These are phyloP conservation scores for Cotesia glomerata DNA, from an alignment of 1,140 invertebrate species.

Conservation along the genomic window DNA sequence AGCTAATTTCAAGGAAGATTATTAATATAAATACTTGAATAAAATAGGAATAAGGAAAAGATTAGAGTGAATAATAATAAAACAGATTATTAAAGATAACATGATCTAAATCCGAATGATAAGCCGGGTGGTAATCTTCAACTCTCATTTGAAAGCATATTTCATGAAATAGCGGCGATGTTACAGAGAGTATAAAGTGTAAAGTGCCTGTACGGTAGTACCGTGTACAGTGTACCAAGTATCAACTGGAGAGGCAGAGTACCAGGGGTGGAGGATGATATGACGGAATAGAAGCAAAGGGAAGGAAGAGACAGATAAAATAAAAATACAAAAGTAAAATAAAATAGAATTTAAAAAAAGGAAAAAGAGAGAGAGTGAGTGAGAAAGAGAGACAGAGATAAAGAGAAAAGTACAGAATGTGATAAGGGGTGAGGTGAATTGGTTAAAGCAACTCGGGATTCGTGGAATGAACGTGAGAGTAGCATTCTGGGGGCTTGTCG, in stretches of 20 bases:
- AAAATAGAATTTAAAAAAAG: not conserved
- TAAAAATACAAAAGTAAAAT: constrained; percentile 11
- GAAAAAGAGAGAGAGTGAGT: not conserved
- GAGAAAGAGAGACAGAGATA: no score
- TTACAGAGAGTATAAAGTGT: not conserved
- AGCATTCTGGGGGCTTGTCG: constrained; percentile 38
- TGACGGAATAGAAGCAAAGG: not conserved
- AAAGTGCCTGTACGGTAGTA: no score
- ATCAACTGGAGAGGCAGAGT: constrained; percentile 27
- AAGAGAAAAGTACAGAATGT: not conserved
- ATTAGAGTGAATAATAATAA: not conserved
- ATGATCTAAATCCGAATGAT: constrained; percentile 44
- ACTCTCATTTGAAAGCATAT: constrained; percentile 48
- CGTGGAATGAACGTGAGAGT: constrained; percentile 35
- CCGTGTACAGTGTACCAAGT: not conserved
- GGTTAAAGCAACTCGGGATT: constrained; percentile 34
- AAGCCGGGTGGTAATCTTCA: constrained; percentile 48
- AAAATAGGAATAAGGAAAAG: not conserved
- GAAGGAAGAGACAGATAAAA: not conserved
- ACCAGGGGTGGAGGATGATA: constrained; percentile 14
- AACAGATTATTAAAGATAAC: not conserved
- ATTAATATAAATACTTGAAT: no score
- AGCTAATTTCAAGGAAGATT: no score
- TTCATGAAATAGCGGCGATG: constrained; percentile 36
- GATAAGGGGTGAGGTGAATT: constrained; percentile 4